Base-by-base conservation (phyloP, 2,113 vertebrate species). In the Agelaius phoeniceus region DNA sequence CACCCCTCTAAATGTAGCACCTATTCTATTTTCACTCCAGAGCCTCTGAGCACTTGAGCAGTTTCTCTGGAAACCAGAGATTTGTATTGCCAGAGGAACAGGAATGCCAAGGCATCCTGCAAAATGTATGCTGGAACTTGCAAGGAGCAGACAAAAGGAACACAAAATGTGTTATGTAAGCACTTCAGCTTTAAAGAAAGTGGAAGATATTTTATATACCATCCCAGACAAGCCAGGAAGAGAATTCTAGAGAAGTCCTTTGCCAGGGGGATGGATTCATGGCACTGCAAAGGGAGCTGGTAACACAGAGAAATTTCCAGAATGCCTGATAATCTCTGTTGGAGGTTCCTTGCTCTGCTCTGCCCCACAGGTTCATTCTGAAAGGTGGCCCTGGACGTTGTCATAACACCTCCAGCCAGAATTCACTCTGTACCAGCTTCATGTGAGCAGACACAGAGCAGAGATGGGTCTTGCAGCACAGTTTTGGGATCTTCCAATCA, bases 61-160 rank as follows among this genome's bases (percentile, higher is more conserved):
- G 95, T 93, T 96, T 90, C 96, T 96, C 93, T 94, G 93, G 94
- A 96, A 95, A 96, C 94, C 88, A 77, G 37, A 57, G 44, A 83
- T 81, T 7, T 61, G 27, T 59, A 35, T 15, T 89, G 84, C 89
- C 66, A 91, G 61, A 7, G 17, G 68, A 87, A 63, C 14, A 58
- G 52, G 46, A 37, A 80, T 20, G 26, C 82, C 93, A 90, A 91
- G 55, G 82, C 81, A 82, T 37, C 81, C 89, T 95, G 69, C 82
- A 93, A 49, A 93, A 66, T 11, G 23, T 21, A 23, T 16, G 30
- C 83, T 69, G 66, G 18, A 46, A 69, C 71, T 52, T 23, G 74
- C 31, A 72, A 65, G 66, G 66, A 71, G n/a, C 2, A 1, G 43
- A 75, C 66, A 94, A 46, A 61, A 73, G 51, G 15, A 71, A 39